Evolutionary conservation across 2,113 vertebrate genomes (phyloP), one percentile per base, ranked within the genome.

Genomic region (Oreochromis niloticus): DNA sequence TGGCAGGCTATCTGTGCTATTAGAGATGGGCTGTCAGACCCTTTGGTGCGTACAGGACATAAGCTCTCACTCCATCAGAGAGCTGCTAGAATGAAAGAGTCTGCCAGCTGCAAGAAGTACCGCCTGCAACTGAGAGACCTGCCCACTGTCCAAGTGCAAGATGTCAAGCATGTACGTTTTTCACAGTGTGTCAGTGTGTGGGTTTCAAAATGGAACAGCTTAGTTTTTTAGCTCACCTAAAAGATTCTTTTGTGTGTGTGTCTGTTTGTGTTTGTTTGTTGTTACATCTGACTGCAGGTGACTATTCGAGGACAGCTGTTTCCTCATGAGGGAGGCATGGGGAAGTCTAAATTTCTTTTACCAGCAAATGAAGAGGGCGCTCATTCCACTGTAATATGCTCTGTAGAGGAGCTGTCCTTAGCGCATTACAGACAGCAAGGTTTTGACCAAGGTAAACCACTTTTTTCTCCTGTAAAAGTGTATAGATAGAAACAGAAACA

Each of bases 301-400:
- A 98, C 97, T 4, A 98, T 99, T 94, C 97, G 96, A 55, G 98
- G 98, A 36, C 97, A 97, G 94, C 94, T 99, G 92, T 99, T 97
- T 90, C 98, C 98, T 5, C 98, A 99, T 66, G 96, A 84, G 1
- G 97, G 98, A 0, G 97, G 98, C 7, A 97, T 90, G 93, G 98
- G 97, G 50, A 99, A 99, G 89, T 98, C 98, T 2, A 96, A 96
- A 52, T 99, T 99, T 88, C 92, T 99, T 30, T 55, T 97, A 94
- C 96, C 97, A 82, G 92, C 95, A 34, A 9, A 92, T 73, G 93
- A 86, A 73, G 86, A 93, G 2, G 86, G 84, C 14, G 34, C 85
- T 9, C 88, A 85, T 0, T 89, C 95, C 19, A 97, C 97, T 2
- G 91, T 98, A 34, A 97, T 99, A 91, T 98, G 99, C 91, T 99